phyloP scores from a whole-genome alignment of 2,888 invertebrate genomes.

The Silvanus unidentatus region DNA sequence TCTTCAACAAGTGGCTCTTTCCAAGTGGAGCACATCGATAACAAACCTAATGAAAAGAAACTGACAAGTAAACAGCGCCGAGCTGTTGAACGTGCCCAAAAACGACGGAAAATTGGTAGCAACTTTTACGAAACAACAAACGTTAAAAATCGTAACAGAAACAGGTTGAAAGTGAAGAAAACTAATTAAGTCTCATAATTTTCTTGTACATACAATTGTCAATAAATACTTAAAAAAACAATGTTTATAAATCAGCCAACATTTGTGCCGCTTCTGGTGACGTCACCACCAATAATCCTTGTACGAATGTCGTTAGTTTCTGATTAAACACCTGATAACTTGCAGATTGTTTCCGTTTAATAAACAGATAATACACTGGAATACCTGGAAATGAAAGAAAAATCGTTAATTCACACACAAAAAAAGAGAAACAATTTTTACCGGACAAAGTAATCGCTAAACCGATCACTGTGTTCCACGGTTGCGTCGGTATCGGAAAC shows the following conservation, averaged over 20 bases:
- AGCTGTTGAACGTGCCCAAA: conserved; percentile 66
- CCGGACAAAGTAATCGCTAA: conserved; percentile 68
- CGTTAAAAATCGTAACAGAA: conserved; percentile 81
- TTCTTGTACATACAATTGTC: too few relatives aligned
- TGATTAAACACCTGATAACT: conserved; percentile 51
- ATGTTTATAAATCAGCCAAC: conserved; percentile 37
- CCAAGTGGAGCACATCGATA: conserved; percentile 41
- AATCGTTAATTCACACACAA: conserved; percentile 19
- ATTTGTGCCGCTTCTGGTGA: conserved; percentile 56
- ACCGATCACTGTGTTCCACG: conserved; percentile 70
- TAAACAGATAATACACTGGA: conserved; percentile 72
- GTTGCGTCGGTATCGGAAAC: conserved; percentile 72
- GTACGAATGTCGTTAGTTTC: conserved; percentile 52
- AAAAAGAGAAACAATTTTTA: conserved; percentile 40
- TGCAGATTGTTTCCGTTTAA: conserved; percentile 60
- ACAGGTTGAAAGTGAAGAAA: conserved; percentile 57
- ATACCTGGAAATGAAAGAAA: conserved; percentile 52
- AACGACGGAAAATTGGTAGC: conserved; percentile 77
- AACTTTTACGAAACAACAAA: conserved; percentile 86
- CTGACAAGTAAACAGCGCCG: conserved; percentile 73
- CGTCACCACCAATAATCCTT: conserved; percentile 59
- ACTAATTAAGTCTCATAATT: neutral
- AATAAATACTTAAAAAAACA: too few relatives aligned
- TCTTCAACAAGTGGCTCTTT: neutral
- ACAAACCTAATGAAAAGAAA: conserved; percentile 44